These are phyloP conservation scores for Acrocera orbiculus DNA, from an alignment of 2,888 invertebrate species.

Conservation along the genomic window DNA sequence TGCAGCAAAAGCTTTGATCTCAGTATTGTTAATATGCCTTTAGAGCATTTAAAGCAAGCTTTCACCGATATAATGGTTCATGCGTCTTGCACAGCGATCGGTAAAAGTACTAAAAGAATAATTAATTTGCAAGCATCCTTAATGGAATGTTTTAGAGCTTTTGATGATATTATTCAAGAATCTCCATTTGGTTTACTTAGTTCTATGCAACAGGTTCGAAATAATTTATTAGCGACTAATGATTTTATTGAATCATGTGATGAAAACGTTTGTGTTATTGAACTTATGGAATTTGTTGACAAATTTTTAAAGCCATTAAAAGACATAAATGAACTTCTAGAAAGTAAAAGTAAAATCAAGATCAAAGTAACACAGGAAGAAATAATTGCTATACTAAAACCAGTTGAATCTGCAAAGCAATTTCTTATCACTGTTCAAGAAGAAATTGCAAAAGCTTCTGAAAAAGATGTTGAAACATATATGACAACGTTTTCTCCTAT, in stretches of 20 bases:
- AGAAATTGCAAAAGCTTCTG: conserved; percentile 19
- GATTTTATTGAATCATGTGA: conserved; percentile 10
- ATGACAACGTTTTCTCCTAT: conserved; percentile 2
- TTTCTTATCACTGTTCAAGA: conserved; percentile 15
- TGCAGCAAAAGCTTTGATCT: too few relatives aligned
- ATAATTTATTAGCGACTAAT: conserved; percentile 9
- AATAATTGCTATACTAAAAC: background rate
- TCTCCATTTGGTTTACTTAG: background rate
- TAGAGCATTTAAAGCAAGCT: too few relatives aligned
- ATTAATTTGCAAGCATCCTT: conserved; percentile 8
- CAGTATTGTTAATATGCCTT: too few relatives aligned
- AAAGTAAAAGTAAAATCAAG: background rate
- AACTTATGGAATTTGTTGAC: conserved; percentile 8
- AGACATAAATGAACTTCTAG: conserved; percentile 5
- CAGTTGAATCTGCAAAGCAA: background rate
- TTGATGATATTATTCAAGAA: conserved; percentile 9
- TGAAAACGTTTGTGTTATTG: conserved; percentile 5
- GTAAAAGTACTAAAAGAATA: conserved; percentile 8
- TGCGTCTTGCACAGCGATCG: background rate
- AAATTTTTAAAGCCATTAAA: conserved; percentile 4
- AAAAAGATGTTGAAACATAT: conserved; percentile 5
- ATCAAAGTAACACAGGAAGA: background rate
- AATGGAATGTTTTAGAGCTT: conserved; percentile 12
- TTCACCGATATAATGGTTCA: too few relatives aligned
- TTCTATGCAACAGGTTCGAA: conserved; percentile 5